Base-by-base conservation (phyloP, 2,113 vertebrate species). In the Sinocyclocheilus grahami region DNA sequence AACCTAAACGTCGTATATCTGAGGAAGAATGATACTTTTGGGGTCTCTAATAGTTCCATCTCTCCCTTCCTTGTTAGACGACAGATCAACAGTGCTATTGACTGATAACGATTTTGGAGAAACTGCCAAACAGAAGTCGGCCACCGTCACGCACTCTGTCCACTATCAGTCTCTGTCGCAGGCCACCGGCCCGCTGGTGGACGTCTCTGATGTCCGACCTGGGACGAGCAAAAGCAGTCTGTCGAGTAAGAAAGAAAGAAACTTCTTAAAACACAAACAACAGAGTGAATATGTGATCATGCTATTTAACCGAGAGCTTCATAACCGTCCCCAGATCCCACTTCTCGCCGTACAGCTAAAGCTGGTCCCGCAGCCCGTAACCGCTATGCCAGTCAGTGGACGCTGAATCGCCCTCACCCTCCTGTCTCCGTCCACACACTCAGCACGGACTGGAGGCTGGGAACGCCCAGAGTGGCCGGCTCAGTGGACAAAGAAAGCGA, bases 321-420 rank as follows among this genome's bases (percentile, higher is more conserved):
- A 1, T 18, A 51, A 53, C 76, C 16, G 0, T 53, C 51, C 53
- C 62, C 93, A 99, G 98, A 99, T 91, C 98, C 98, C 3, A 99
- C 98, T 33, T 97, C 98, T 33, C 96, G 98, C 83, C 97, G 97
- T 88, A 98, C 95, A 0, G 97, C 97, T 83, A 99, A 99, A 92
- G 96, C 97, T 0, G 97, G 97, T 10, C 97, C 98, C 4, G 96
- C 97, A 0, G 94, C 97, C 0, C 96, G 98, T 84, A 99, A 97
- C 93, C 96, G 98, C 86, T 99, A 99, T 0, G 97, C 98, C 84
- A 99, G 98, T 92, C 98, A 99, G 92, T 99, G 98, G 98, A 99
- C 98, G 7, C 95, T 99, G 86, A 99, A 99, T 93, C 96, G 98
- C 80, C 98, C 97, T 4, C 97, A 99, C 88, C 98, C 97, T 24